Percentiles rank a stretch among this genome's conserved stretches.
Conservation (phyloP, 2,113 vertebrate species). For the Leptosomus discolor region DNA sequence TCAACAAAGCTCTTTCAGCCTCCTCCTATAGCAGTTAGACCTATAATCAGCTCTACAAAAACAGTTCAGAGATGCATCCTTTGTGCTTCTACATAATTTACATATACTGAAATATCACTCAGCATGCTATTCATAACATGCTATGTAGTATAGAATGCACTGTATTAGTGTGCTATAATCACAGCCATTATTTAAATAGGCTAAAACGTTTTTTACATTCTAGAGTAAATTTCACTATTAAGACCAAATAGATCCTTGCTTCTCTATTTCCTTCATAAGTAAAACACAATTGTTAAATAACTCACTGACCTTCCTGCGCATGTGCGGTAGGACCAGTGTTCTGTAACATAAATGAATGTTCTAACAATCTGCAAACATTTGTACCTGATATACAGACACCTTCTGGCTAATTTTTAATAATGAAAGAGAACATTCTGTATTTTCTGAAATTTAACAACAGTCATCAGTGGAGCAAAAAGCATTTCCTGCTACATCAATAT, state of each 20-base stretch:
- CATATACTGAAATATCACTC: conserved; percentile 45
- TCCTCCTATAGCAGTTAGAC: conserved; percentile 26
- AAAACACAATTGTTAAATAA: conserved; percentile 39
- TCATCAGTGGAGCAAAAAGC: conserved; percentile 9
- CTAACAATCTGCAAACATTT: background rate
- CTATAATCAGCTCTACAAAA: conserved; percentile 43
- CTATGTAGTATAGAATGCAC: background rate
- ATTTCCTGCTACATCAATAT: background rate
- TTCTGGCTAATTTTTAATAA: background rate
- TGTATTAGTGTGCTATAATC: background rate
- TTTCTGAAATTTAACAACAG: background rate
- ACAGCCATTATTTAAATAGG: conserved; percentile 47
- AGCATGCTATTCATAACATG: conserved; percentile 10
- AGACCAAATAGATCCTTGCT: conserved; percentile 35
- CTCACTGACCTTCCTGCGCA: conserved; percentile 24
- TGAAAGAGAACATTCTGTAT: background rate
- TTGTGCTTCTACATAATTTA: conserved; percentile 26
- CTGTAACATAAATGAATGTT: background rate
- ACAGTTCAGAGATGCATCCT: conserved; percentile 55
- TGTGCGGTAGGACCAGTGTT: background rate
- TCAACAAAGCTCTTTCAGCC: conserved; percentile 44
- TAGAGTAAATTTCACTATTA: conserved; percentile 48
- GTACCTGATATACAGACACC: background rate
- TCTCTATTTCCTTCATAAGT: conserved; percentile 10
- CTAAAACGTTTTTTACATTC: background rate